Evolutionary conservation across 2,797 vertebrate genomes (phyloP).

Genomic region (Antennarius maculatus): DNA sequence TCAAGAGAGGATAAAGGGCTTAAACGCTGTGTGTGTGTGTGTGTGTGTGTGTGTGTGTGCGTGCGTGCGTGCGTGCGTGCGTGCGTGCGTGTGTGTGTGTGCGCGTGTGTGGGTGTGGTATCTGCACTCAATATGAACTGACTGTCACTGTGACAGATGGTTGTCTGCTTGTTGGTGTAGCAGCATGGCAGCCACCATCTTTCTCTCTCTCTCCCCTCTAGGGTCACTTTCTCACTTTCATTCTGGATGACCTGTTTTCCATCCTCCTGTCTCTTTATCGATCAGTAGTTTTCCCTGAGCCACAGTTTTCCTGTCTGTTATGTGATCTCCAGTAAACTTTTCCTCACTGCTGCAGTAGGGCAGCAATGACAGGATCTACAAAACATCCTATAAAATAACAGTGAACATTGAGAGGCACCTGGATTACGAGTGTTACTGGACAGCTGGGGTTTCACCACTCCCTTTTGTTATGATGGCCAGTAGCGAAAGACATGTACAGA

Average conservation of each 20-base stretch:
- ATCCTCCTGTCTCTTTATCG: constrained; percentile 12
- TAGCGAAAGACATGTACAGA: not conserved
- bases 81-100: not conserved
- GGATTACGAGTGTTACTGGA: not conserved
- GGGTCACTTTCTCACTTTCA: constrained; percentile 28
- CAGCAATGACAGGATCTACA: not conserved
- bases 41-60: not conserved
- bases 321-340: constrained; percentile 19
- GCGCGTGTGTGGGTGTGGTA: not conserved
- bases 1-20: constrained; percentile 41
- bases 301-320: constrained; percentile 8
- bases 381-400: not conserved
- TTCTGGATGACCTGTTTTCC: constrained; percentile 29
- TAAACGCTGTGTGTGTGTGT: constrained; percentile 24
- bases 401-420: no score
- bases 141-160: constrained; percentile 51
- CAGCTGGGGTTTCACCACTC: not conserved
- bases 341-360: not conserved
- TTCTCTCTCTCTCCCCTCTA: constrained; percentile 22
- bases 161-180: constrained; percentile 56
- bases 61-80: no score
- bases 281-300: constrained; percentile 23
- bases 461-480: not conserved
- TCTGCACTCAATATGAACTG: constrained; percentile 13
- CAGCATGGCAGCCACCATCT: constrained; percentile 59